phyloP scores from a whole-genome alignment of 2,888 invertebrate species.

The Kryphioiulus occultus region DNA sequence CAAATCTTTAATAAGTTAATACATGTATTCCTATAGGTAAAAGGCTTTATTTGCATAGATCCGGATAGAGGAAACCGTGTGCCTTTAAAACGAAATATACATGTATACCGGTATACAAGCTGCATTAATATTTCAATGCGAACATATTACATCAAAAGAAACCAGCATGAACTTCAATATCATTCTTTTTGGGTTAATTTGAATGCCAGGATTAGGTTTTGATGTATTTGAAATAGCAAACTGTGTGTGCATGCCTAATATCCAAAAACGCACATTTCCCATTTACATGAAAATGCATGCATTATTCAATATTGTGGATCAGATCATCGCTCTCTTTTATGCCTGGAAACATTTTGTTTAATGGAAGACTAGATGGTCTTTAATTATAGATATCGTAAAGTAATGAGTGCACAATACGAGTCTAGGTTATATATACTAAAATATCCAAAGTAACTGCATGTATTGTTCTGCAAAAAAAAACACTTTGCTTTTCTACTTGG shows the following conservation, averaged over 20 bases:
- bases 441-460: not conserved
- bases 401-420: not conserved
- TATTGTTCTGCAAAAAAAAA: not conserved
- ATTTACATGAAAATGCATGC: not conserved
- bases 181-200: not conserved
- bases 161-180: not conserved
- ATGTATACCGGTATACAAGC: not conserved
- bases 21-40: not conserved
- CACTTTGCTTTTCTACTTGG: not conserved
- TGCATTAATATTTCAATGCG: not conserved
- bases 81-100: slow-evolving; percentile 2
- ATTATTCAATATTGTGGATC: slow-evolving; percentile 7
- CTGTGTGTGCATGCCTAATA: not conserved
- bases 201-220: not conserved
- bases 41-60: not conserved
- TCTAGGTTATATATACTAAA: not conserved
- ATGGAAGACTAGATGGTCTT: slow-evolving; percentile 1
- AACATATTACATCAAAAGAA: not conserved
- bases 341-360: slow-evolving; percentile 1
- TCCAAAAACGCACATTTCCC: not conserved
- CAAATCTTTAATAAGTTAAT: not conserved
- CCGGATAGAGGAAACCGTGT: not conserved
- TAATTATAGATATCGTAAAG: not conserved
- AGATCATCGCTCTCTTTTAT: not conserved
- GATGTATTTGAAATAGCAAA: not conserved